A percentile compares a stretch with the other conserved stretches of the same genome.
These are phyloP conservation scores for Thera britannica DNA, from an alignment of 2,888 invertebrate genomes.

Conservation along the genomic window DNA sequence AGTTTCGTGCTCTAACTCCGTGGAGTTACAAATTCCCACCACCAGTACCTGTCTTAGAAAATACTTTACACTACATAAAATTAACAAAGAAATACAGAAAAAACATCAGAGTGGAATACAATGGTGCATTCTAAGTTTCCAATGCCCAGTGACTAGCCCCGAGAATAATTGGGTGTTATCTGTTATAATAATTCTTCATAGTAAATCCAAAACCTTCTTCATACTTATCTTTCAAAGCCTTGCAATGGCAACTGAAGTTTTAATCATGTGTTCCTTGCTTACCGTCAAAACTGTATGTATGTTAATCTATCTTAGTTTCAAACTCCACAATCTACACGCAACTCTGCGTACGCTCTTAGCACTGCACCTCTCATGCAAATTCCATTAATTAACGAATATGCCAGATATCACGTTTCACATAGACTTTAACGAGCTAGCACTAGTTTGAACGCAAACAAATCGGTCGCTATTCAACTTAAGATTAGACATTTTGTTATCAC, in stretches of 20 bases:
- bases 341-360: slow-evolving; percentile 34
- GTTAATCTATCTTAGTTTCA: slow-evolving; percentile 11
- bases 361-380: slow-evolving; percentile 50
- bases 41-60: too few relatives aligned
- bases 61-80: too few relatives aligned
- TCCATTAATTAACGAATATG: slow-evolving; percentile 56
- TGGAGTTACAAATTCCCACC: too few relatives aligned
- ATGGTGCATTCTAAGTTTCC: too few relatives aligned
- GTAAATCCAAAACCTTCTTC: too few relatives aligned
- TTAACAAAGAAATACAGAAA: too few relatives aligned
- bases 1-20: too few relatives aligned
- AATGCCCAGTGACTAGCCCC: too few relatives aligned
- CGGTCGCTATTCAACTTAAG: neutral
- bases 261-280: neutral
- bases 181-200: too few relatives aligned
- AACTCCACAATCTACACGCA: slow-evolving; percentile 13
- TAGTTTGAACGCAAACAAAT: neutral
- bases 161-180: too few relatives aligned
- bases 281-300: neutral
- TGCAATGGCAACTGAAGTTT: neutral
- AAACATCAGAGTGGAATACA: too few relatives aligned
- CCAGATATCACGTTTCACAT: slow-evolving; percentile 18
- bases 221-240: too few relatives aligned
- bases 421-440: slow-evolving; percentile 4
- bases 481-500: neutral